These are phyloP conservation scores for Isotomurus palustris DNA, from an alignment of 2,888 invertebrate genomes.

Conservation along the genomic window DNA sequence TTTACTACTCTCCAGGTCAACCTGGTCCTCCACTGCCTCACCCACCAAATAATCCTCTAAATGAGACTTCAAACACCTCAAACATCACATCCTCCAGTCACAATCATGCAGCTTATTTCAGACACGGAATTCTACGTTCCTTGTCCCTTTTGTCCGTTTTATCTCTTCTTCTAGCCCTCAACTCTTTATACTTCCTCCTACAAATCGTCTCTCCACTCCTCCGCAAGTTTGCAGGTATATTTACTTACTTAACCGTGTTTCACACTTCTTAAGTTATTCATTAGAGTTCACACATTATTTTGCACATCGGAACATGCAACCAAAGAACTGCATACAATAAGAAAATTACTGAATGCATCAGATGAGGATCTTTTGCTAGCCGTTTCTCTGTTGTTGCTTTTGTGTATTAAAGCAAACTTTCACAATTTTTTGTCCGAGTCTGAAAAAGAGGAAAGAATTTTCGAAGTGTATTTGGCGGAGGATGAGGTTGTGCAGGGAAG, in stretches of 20 bases:
- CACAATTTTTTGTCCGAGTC: neutral
- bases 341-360: too few species aligned
- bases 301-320: too few species aligned
- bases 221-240: constrained; percentile 36
- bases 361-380: too few species aligned
- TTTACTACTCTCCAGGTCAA: constrained; percentile 42
- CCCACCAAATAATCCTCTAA: constrained; percentile 36
- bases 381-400: too few species aligned
- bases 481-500: too few species aligned
- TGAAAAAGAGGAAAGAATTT: too few species aligned
- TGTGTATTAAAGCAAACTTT: neutral
- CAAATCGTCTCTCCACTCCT: constrained; percentile 42
- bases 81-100: constrained; percentile 37
- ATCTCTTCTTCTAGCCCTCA: constrained; percentile 44
- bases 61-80: constrained; percentile 38
- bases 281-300: neutral
- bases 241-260: neutral
- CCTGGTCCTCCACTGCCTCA: constrained; percentile 31
- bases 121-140: constrained; percentile 44
- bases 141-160: constrained; percentile 43
- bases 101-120: constrained; percentile 35
- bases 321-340: too few species aligned
- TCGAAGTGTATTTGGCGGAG: too few species aligned
- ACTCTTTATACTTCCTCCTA: constrained; percentile 43
- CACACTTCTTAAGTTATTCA: too few species aligned